These are phyloP conservation scores for Phymanthus crucifer DNA, from an alignment of 92 coral and sea anemone species.

Conservation along the genomic window DNA sequence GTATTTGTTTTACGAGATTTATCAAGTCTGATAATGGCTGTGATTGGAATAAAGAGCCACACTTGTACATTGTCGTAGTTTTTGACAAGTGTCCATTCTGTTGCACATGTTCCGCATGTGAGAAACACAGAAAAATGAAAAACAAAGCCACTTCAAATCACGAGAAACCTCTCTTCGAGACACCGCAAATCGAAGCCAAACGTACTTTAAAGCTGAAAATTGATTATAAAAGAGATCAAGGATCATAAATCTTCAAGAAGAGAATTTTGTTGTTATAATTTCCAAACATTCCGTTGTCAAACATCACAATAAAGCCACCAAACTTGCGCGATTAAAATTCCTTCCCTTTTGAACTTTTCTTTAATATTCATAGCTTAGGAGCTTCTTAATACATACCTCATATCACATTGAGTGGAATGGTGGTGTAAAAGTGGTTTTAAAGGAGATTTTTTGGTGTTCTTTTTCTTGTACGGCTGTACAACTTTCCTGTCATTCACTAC, in stretches of 20 bases:
- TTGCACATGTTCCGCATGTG: slow-evolving; percentile 26
- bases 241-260: background rate
- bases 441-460: background rate
- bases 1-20: background rate
- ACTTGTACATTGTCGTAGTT: slow-evolving; percentile 15
- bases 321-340: background rate
- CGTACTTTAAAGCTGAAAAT: background rate
- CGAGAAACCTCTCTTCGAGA: background rate
- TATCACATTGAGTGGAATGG: background rate
- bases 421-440: background rate
- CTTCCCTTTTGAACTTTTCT: background rate
- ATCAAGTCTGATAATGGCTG: background rate
- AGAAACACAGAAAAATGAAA: slow-evolving; percentile 3
- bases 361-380: background rate
- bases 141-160: background rate
- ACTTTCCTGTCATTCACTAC: background rate
- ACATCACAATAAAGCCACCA: slow-evolving; percentile 25
- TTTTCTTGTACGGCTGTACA: background rate
- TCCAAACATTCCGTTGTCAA: slow-evolving; percentile 36
- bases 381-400: slow-evolving; percentile 8
- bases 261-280: background rate
- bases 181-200: background rate
- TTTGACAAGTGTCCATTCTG: slow-evolving; percentile 11
- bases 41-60: slow-evolving; percentile 5
- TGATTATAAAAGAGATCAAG: background rate